phyloP scores from a whole-genome alignment of 2,113 vertebrate genomes.

The Chloebia gouldiae region DNA sequence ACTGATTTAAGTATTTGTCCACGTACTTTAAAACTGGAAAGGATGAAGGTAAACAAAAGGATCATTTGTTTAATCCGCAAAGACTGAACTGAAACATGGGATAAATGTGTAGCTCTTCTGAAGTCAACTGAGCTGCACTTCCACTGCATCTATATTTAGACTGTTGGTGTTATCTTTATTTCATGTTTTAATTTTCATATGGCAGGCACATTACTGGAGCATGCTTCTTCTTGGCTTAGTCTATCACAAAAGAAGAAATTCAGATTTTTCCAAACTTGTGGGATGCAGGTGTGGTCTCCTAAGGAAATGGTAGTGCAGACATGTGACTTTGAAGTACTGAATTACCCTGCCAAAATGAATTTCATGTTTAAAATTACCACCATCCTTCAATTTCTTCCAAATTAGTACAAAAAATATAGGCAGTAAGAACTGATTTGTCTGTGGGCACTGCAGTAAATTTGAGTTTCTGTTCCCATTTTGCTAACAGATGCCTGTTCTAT shows the following conservation, averaged over 20 bases:
- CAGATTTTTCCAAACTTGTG: not conserved
- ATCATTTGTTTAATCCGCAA: not conserved
- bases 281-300: not conserved
- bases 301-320: not conserved
- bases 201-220: not conserved
- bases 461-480: not conserved
- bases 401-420: not conserved
- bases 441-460: not conserved
- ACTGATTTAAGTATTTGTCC: constrained; percentile 6
- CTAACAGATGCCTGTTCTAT: not conserved
- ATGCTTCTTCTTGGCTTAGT: not conserved
- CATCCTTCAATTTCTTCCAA: not conserved
- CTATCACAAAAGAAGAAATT: not conserved
- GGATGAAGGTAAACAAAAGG: constrained; percentile 2
- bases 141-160: not conserved
- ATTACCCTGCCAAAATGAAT: not conserved
- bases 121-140: not conserved
- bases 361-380: not conserved
- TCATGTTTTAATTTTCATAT: not conserved
- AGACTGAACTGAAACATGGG: not conserved
- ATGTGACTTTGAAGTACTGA: not conserved
- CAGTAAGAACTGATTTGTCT: not conserved
- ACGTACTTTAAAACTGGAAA: not conserved
- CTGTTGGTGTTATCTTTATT: not conserved
- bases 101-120: not conserved